These are phyloP conservation scores for Collichthys lucidus DNA, from an alignment of 2,113 vertebrate genomes.

Conservation along the genomic window DNA sequence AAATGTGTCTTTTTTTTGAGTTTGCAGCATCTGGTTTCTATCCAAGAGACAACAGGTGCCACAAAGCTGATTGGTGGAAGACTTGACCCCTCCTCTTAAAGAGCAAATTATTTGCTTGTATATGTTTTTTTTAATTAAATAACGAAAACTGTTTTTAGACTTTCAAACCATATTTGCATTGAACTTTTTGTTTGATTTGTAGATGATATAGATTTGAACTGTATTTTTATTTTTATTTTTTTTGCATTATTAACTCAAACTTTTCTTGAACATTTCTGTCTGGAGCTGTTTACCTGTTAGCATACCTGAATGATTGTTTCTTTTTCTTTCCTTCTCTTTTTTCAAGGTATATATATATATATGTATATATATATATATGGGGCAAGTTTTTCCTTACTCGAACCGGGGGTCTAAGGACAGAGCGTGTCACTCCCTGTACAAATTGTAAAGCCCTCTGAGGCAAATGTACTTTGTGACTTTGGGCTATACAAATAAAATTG, in stretches of 20 bases:
- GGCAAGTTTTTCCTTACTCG: too few relatives aligned
- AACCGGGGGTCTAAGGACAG: too few relatives aligned
- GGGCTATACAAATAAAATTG: too few relatives aligned
- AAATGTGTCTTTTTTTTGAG: not conserved
- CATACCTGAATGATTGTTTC: not conserved
- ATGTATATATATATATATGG: too few relatives aligned
- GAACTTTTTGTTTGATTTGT: not conserved
- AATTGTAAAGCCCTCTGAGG: too few relatives aligned
- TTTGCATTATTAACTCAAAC: not conserved
- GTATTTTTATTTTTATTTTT: not conserved
- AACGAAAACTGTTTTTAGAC: not conserved
- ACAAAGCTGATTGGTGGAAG: not conserved
- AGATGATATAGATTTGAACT: not conserved
- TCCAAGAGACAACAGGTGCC: conserved; percentile 58
- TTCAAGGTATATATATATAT: not conserved
- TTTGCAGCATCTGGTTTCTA: conserved; percentile 16
- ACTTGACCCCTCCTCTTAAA: not conserved
- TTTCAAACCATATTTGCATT: not conserved
- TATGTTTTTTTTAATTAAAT: not conserved
- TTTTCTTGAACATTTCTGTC: not conserved
- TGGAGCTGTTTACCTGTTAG: not conserved
- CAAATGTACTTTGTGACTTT: too few relatives aligned
- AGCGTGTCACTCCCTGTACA: too few relatives aligned
- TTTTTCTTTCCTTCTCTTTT: conserved; percentile 6
- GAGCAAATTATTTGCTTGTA: not conserved